Evolutionary conservation across 1,140 invertebrate genomes (phyloP).

Genomic region (Eufriesea mexicana): DNA sequence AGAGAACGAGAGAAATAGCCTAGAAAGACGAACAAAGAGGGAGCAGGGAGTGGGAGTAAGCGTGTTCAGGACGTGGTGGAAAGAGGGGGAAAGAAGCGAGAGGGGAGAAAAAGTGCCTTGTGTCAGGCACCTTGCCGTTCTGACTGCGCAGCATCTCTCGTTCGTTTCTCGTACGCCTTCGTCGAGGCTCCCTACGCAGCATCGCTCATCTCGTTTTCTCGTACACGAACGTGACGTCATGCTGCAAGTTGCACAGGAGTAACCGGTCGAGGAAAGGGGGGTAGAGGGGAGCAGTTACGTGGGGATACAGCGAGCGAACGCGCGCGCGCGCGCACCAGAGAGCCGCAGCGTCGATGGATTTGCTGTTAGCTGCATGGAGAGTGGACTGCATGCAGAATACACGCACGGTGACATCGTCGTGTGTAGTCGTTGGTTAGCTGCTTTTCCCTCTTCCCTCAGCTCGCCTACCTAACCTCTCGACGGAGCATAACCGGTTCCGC

Average conservation of each 20-base stretch:
- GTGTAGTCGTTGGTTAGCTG: conserved; percentile 36
- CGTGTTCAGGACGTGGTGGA: not conserved
- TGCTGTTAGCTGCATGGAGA: conserved; percentile 17
- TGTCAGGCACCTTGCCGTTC: conserved; percentile 39
- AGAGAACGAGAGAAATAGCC: conserved; percentile 30
- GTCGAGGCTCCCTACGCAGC: conserved; percentile 41
- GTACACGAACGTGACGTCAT: conserved; percentile 60
- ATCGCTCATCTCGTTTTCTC: conserved; percentile 62
- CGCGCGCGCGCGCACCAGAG: conserved; percentile 21
- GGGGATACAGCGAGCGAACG: conserved; percentile 41
- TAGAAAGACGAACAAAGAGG: conserved; percentile 17
- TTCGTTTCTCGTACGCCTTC: conserved; percentile 51
- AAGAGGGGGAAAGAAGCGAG: not conserved
- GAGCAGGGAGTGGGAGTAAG: not conserved
- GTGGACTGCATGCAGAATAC: conserved; percentile 28
- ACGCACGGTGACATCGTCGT: conserved; percentile 54
- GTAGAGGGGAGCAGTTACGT: conserved; percentile 11
- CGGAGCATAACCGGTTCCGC: conserved; percentile 54
- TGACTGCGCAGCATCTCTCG: conserved; percentile 55
- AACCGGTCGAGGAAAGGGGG: conserved; percentile 26
- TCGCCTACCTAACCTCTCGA: conserved; percentile 7
- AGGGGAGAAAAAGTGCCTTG: conserved; percentile 6
- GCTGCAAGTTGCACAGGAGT: conserved; percentile 46
- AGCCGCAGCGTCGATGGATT: conserved; percentile 35
- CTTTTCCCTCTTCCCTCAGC: conserved; percentile 2